Percentiles rank a stretch among this genome's conserved stretches.
phyloP scores from a whole-genome alignment of 2,888 invertebrate species.

The Acheta domesticus region DNA sequence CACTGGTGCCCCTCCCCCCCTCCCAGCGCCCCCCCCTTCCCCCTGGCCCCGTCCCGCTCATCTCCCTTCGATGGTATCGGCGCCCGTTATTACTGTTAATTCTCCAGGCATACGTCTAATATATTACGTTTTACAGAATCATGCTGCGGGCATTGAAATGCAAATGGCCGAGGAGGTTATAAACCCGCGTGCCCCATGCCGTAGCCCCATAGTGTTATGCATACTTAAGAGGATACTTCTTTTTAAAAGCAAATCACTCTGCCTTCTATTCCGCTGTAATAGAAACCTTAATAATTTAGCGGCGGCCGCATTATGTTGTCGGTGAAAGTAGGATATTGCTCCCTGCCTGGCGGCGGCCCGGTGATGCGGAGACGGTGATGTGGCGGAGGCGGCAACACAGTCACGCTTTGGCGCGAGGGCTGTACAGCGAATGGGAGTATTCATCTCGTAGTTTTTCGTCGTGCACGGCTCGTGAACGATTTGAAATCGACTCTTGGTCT shows the following conservation, averaged over 20 bases:
- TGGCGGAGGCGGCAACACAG: too few relatives aligned
- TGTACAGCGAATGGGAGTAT: too few relatives aligned
- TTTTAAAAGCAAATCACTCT: constrained; percentile 10
- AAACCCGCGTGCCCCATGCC: neutral
- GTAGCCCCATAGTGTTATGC: constrained; percentile 3
- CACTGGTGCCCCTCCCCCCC: too few relatives aligned
- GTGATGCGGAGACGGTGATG: too few relatives aligned
- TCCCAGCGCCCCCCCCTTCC: neutral
- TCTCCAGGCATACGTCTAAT: neutral
- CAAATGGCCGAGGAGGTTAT: neutral
- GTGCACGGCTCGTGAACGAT: too few relatives aligned
- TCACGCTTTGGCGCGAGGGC: too few relatives aligned
- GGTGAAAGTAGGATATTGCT: neutral
- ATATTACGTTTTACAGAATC: constrained; percentile 10
- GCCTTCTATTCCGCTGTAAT: constrained; percentile 1
- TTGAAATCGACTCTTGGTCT: too few relatives aligned
- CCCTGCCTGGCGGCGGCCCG: neutral
- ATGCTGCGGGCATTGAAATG: constrained; percentile 18
- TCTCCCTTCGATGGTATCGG: too few relatives aligned
- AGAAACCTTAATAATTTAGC: constrained; percentile 12
- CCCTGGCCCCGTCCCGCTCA: neutral
- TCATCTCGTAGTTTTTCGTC: too few relatives aligned
- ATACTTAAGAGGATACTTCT: constrained; percentile 18
- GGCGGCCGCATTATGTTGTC: neutral
- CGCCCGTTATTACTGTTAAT: neutral